A percentile compares a stretch with the other conserved stretches of the same genome.
Evolutionary conservation across 2,797 vertebrate genomes (phyloP).

Genomic region (Myotis myotis): DNA sequence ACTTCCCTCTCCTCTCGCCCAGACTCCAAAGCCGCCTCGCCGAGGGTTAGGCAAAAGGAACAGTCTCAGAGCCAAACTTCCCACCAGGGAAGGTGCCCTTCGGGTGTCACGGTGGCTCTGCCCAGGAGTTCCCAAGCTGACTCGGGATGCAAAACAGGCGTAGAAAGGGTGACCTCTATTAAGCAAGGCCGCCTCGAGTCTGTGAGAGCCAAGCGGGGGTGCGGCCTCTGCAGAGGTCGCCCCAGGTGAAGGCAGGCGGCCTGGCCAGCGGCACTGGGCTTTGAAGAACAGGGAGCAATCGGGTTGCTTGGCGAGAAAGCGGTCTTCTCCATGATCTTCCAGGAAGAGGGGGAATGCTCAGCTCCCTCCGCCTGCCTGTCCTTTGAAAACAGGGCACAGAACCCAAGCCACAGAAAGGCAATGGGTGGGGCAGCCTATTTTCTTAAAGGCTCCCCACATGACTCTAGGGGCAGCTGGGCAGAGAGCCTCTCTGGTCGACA

Average conservation of each 20-base stretch:
- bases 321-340: neutral
- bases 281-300: neutral
- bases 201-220: neutral
- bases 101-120: neutral
- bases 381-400: neutral
- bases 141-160: neutral
- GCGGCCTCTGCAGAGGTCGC: rapidly evolving
- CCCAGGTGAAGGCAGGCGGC: neutral
- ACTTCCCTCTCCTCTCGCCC: neutral
- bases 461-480: neutral
- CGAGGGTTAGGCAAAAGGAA: neutral
- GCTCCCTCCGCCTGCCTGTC: neutral
- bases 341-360: neutral
- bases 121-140: neutral
- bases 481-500: neutral
- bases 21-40: neutral
- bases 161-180: neutral
- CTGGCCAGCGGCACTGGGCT: neutral
- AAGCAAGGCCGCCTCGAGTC: too few species aligned
- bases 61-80: neutral
- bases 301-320: neutral
- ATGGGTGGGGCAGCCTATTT: neutral
- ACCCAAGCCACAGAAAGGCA: neutral
- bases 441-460: neutral
- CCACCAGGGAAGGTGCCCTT: neutral